These are phyloP conservation scores for Orbicella faveolata DNA, from an alignment of 64 coral and sea anemone genomes.

Conservation along the genomic window DNA sequence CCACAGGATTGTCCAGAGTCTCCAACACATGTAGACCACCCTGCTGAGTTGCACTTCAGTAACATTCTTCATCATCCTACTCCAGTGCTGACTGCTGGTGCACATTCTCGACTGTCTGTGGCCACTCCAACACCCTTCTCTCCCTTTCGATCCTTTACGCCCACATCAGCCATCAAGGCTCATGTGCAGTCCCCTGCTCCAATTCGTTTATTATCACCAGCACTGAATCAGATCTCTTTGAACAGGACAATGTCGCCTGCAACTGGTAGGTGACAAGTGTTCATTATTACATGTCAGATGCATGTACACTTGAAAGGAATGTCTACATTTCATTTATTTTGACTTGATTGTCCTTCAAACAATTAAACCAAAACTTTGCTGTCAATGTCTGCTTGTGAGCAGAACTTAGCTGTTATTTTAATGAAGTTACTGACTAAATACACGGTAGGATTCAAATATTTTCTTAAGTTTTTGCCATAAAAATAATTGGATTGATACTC, in stretches of 20 bases:
- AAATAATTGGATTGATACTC: too few species aligned
- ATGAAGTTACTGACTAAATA: too few species aligned
- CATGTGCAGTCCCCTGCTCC: slow-evolving; percentile 73
- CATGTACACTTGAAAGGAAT: too few species aligned
- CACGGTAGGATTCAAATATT: too few species aligned
- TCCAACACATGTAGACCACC: slow-evolving; percentile 40
- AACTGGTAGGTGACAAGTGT: slow-evolving; percentile 50
- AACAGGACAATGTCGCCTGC: slow-evolving; percentile 64
- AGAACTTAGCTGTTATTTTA: too few species aligned
- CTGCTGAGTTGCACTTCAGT: slow-evolving; percentile 38
- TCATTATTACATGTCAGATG: neutral
- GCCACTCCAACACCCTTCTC: slow-evolving; percentile 68
- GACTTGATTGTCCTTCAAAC: too few species aligned
- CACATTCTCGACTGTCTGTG: slow-evolving; percentile 67
- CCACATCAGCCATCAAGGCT: slow-evolving; percentile 45
- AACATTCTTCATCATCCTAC: slow-evolving; percentile 67
- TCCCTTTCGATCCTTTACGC: slow-evolving; percentile 62
- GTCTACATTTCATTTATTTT: too few species aligned
- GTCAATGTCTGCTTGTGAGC: too few species aligned
- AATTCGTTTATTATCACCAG: slow-evolving; percentile 64
- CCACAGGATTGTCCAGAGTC: slow-evolving; percentile 76
- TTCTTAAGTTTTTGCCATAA: too few species aligned
- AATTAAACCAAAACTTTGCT: too few species aligned
- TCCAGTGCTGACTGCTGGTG: slow-evolving; percentile 63
- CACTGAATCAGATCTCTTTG: slow-evolving; percentile 48